phyloP scores from a whole-genome alignment of 2,797 vertebrate genomes.

The Lagodon rhomboides region DNA sequence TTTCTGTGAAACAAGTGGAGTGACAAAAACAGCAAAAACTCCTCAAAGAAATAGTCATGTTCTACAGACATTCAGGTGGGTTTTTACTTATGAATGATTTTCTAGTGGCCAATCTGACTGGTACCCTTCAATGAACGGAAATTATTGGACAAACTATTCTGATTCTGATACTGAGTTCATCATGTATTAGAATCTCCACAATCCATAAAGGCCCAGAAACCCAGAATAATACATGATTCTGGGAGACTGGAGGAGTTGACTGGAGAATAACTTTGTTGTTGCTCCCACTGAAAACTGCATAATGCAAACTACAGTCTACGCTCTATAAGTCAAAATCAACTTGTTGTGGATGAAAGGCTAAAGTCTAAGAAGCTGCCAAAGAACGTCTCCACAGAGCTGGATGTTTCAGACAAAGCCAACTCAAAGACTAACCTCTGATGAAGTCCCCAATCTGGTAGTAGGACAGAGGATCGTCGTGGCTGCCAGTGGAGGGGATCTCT shows the following conservation, averaged over 20 bases:
- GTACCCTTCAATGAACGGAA: no score
- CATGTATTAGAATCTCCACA: neutral
- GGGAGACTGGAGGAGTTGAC: no score
- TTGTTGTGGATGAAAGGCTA: neutral
- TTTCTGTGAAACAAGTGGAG: neutral
- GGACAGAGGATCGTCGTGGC: constrained; percentile 95
- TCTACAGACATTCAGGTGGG: neutral
- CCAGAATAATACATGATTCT: no score
- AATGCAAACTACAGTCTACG: no score
- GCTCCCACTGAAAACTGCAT: no score
- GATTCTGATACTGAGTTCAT: no score
- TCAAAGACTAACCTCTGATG: constrained; percentile 88
- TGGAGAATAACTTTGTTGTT: no score
- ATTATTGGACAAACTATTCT: no score
- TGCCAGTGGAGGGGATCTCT: constrained; percentile 95
- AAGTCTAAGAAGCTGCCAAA: neutral
- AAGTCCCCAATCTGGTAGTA: constrained; percentile 96
- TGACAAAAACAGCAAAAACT: neutral
- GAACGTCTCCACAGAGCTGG: neutral
- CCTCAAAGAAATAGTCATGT: neutral
- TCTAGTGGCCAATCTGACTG: neutral
- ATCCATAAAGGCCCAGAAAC: neutral
- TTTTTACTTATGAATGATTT: neutral
- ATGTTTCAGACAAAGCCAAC: neutral
- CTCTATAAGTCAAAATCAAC: neutral